phyloP scores from a whole-genome alignment of 1,140 invertebrate genomes.

The Hyposmocoma kahamanoa region DNA sequence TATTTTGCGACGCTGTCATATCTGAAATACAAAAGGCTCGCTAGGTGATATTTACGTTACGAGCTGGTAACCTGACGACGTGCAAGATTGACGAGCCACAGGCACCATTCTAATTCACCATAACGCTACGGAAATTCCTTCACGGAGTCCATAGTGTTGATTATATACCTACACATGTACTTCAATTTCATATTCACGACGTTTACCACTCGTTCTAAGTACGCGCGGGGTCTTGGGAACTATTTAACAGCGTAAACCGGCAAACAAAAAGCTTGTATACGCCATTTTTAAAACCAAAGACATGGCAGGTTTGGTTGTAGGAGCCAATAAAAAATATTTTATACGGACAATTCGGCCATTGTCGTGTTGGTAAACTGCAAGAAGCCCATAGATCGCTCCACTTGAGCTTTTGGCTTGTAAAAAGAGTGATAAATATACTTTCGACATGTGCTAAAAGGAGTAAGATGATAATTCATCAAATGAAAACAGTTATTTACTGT shows the following conservation, averaged over 20 bases:
- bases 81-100: conserved; percentile 70
- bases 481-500: conserved; percentile 35
- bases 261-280: conserved; percentile 75
- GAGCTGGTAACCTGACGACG: conserved; percentile 69
- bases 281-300: conserved; percentile 76
- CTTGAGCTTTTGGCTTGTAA: conserved; percentile 70
- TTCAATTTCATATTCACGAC: conserved; percentile 73
- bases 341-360: conserved; percentile 71
- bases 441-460: conserved; percentile 68
- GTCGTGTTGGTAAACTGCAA: conserved; percentile 73
- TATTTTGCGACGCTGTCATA: conserved; percentile 69
- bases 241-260: conserved; percentile 71
- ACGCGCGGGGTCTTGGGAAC: conserved; percentile 58
- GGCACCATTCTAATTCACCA: conserved; percentile 73
- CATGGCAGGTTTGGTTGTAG: conserved; percentile 71
- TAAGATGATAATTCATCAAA: conserved; percentile 50
- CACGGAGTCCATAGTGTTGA: conserved; percentile 60
- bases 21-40: conserved; percentile 69
- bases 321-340: conserved; percentile 73
- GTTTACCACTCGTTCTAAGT: conserved; percentile 52
- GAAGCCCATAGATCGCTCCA: conserved; percentile 70
- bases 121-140: conserved; percentile 68
- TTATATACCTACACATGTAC: conserved; percentile 72
- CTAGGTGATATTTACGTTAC: conserved; percentile 70
- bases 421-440: conserved; percentile 71